Evolutionary conservation across 2,113 vertebrate genomes (phyloP).

Genomic region (Tonatia bakeri): DNA sequence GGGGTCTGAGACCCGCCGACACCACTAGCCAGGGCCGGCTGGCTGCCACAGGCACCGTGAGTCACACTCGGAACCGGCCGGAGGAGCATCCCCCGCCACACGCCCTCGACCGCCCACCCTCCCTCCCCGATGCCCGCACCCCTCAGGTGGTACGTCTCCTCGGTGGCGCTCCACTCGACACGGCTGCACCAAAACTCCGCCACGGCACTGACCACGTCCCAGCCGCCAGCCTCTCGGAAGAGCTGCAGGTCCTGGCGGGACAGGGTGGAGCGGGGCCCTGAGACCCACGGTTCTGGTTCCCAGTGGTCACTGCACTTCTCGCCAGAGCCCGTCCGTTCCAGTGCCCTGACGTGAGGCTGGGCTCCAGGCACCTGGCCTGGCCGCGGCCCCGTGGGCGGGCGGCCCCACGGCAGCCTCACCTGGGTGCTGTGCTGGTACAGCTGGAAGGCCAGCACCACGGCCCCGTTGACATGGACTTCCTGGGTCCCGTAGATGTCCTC

Average conservation of each 20-base stretch:
- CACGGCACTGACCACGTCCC: constrained; percentile 87
- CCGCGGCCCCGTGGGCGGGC: not conserved
- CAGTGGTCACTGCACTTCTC: fast-evolving
- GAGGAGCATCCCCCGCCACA: no score
- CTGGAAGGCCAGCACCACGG: constrained; percentile 90
- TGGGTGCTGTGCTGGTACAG: constrained; percentile 88
- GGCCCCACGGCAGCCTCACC: constrained; percentile 75
- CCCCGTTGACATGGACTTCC: constrained; percentile 94
- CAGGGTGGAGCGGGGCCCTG: fast-evolving
- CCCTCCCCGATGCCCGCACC: constrained; percentile 73
- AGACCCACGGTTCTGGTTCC: fast-evolving
- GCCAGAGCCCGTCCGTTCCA: not conserved
- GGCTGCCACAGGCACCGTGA: not conserved
- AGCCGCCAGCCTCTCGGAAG: constrained; percentile 87
- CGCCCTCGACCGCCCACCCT: not conserved
- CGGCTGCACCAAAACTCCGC: constrained; percentile 96
- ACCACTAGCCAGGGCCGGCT: fast-evolving
- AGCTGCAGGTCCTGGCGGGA: constrained; percentile 87
- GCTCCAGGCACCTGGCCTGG: not conserved
- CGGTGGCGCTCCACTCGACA: constrained; percentile 85
- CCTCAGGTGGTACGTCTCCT: constrained; percentile 87
- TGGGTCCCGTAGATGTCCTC: constrained; percentile 88
- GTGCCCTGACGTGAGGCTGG: not conserved
- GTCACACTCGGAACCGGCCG: fast-evolving
- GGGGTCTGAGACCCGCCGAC: not conserved